Evolutionary conservation across 2,113 vertebrate genomes (phyloP), one percentile per base, ranked within the genome.

Genomic region (Odontesthes bonariensis): DNA sequence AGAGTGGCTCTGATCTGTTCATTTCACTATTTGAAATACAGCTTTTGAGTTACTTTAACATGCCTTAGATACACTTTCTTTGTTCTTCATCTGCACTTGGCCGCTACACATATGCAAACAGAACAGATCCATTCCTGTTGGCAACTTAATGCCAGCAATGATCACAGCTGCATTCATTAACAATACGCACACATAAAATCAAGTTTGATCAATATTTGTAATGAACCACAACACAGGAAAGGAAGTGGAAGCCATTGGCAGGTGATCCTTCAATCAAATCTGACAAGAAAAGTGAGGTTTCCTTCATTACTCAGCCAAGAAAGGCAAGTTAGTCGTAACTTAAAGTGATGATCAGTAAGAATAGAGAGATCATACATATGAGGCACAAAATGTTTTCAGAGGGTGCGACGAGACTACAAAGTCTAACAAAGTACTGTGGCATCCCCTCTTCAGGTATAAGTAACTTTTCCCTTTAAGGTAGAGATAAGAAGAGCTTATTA

Each of bases 341-440:
- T n/a, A 63, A 66, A 32, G 51, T 35, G 57, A 46, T 20, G 20
- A 65, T 33, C 4, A 5, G 60, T 70, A 75, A 58, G 72, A 69
- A 74, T 35, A 62, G 49, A 62, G 12, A 62, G 9, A 70, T 86
- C 67, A 54, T 59, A 66, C 46, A 72, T 1, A 32, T 77, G 80
- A 89, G 80, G 82, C 87, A 89, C 80, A 58, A 47, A 52, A 74
- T 69, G 22, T 73, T 67, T 59, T 80, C 44, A 65, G 42, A 83
- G 63, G 49, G 61, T 32, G 14, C 12, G 22, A 72, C 16, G 35
- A 58, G n/a, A 72, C 64, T 17, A 58, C 8, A 40, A 44, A 68
- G 27, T 63, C 20, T 60, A 78, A 73, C 57, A 69, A 81, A 85
- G 61, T 23, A 74, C 40, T 54, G 49, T 20, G 59, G 69, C 54